A percentile compares a stretch with the other conserved stretches of the same genome.
Conservation (phyloP, 2,797 vertebrate species). For the Bradypodion ventrale region DNA sequence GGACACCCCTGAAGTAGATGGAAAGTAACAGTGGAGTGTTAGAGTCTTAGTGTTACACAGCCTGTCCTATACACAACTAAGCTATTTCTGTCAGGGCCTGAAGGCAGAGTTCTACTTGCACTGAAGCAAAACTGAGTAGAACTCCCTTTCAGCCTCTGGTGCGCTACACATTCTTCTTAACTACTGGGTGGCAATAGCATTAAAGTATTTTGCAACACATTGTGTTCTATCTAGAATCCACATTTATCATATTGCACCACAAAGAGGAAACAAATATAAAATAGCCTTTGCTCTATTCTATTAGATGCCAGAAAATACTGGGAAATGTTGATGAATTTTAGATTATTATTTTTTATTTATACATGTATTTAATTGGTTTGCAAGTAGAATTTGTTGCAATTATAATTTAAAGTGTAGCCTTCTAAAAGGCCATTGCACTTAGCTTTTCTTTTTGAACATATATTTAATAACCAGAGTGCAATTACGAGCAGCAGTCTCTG, state of each 20-base stretch:
- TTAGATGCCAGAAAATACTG: slow-evolving; percentile 25
- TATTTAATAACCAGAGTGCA: background rate
- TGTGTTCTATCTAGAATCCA: slow-evolving; percentile 15
- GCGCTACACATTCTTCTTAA: background rate
- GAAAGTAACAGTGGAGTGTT: no score
- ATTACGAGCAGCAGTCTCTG: slow-evolving; percentile 19
- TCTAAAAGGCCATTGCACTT: slow-evolving; percentile 21
- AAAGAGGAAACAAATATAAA: background rate
- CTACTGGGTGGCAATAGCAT: background rate
- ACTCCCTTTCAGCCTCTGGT: no score
- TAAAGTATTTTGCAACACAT: slow-evolving; percentile 1
- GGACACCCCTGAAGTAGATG: no score
- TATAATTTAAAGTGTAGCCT: slow-evolving; percentile 25
- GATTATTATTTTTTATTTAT: background rate
- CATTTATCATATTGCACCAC: background rate
- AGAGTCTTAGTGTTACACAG: background rate
- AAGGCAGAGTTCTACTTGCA: no score
- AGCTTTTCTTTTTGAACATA: slow-evolving; percentile 21
- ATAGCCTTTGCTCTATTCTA: background rate
- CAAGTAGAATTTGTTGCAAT: slow-evolving; percentile 14
- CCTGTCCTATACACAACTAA: background rate
- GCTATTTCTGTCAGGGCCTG: background rate
- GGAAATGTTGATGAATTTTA: background rate
- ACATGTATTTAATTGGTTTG: slow-evolving; percentile 24
- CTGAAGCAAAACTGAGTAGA: no score